These are phyloP conservation scores for Gallinago solitaria DNA, from an alignment of 2,797 vertebrate genomes.

Conservation along the genomic window DNA sequence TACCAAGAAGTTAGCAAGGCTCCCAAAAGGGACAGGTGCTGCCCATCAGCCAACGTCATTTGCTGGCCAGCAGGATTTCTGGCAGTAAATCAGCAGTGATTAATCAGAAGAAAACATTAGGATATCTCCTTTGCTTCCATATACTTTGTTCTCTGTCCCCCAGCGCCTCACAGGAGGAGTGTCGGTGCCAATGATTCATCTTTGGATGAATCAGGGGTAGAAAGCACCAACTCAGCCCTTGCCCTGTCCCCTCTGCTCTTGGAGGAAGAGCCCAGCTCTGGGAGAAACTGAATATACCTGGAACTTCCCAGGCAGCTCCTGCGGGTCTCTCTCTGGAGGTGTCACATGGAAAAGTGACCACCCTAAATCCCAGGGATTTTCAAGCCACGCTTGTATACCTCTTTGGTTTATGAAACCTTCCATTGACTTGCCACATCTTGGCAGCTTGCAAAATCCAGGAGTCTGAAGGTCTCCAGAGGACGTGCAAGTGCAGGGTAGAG, in stretches of 20 bases:
- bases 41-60: accelerated
- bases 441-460: background rate
- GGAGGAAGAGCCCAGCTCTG: background rate
- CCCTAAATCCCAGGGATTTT: background rate
- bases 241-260: no score
- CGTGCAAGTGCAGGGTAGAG: accelerated
- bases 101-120: background rate
- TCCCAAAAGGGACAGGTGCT: background rate
- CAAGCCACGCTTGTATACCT: background rate
- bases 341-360: background rate
- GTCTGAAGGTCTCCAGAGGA: background rate
- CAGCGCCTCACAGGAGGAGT: background rate
- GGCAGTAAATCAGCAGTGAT: background rate
- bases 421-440: background rate
- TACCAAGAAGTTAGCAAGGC: no score
- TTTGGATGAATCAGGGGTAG: background rate
- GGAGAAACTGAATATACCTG: background rate
- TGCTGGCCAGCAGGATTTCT: background rate
- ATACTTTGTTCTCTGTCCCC: background rate
- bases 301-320: background rate
- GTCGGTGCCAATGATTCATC: background rate
- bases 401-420: background rate
- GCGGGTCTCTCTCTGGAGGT: background rate
- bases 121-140: background rate
- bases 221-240: background rate